phyloP scores from a whole-genome alignment of 2,797 vertebrate species.

The Vipera latastei region DNA sequence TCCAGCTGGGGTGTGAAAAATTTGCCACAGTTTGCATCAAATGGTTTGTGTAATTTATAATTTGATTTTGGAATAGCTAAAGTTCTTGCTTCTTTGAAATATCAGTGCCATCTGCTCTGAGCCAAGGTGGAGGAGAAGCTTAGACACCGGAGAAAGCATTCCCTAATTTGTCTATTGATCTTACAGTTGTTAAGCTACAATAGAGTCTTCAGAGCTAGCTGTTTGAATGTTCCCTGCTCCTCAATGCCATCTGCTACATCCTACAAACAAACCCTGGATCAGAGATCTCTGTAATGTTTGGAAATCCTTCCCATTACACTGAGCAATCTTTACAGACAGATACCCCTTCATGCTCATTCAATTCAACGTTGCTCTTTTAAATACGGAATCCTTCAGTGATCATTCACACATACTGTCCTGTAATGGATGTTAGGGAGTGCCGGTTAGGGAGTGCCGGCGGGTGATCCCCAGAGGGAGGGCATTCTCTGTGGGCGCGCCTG shows the following conservation, averaged over 20 bases:
- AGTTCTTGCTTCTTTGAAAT: constrained; percentile 54
- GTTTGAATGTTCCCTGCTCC: neutral
- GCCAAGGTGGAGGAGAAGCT: constrained; percentile 44
- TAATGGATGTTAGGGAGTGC: too few relatives aligned
- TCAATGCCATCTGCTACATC: neutral
- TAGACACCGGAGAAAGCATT: constrained; percentile 26
- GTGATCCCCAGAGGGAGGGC: too few relatives aligned
- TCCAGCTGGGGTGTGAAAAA: constrained; percentile 1
- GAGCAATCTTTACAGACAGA: neutral
- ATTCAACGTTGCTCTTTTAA: neutral
- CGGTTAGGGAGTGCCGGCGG: too few relatives aligned
- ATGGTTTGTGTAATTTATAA: constrained; percentile 49
- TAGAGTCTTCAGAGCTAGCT: accelerated
- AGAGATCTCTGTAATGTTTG: neutral
- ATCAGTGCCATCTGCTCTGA: constrained; percentile 49
- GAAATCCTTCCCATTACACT: neutral
- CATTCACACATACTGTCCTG: neutral
- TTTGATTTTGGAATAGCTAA: constrained; percentile 62
- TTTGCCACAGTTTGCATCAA: neutral
- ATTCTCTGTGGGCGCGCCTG: too few relatives aligned
- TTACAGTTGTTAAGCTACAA: neutral
- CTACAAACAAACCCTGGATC: neutral
- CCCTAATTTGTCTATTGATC: constrained; percentile 21
- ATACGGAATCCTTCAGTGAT: neutral
- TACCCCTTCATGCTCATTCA: neutral